These are phyloP conservation scores for Manduca sexta DNA, from an alignment of 1,140 invertebrate genomes.

Conservation along the genomic window DNA sequence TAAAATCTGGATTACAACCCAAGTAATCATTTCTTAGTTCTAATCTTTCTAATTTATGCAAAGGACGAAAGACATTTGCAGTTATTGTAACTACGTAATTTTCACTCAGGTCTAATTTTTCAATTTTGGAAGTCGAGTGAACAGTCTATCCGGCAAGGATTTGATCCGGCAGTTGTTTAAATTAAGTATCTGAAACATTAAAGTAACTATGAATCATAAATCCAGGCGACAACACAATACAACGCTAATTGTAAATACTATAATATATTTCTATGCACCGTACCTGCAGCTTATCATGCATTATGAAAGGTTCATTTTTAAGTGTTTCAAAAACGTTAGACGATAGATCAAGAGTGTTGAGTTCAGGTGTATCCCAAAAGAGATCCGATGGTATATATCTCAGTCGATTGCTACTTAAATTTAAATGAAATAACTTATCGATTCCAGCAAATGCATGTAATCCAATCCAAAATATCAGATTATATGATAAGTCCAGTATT, in stretches of 20 bases:
- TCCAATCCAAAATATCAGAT: conserved; percentile 68
- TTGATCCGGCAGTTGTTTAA: conserved; percentile 69
- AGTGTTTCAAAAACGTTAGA: conserved; percentile 61
- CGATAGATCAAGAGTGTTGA: conserved; percentile 57
- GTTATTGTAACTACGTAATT: conserved; percentile 67
- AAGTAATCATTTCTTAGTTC: conserved; percentile 63
- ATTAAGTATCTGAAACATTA: conserved; percentile 63
- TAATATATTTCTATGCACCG: not conserved
- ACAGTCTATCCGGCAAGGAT: conserved; percentile 53
- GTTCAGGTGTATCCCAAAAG: conserved; percentile 56
- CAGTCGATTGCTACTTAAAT: conserved; percentile 59
- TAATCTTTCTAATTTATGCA: conserved; percentile 58
- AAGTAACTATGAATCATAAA: too few species aligned
- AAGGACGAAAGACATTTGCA: conserved; percentile 46
- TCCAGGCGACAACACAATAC: too few species aligned
- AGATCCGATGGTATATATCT: conserved; percentile 53
- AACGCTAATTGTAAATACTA: not conserved
- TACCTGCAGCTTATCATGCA: conserved; percentile 58
- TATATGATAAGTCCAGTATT: conserved; percentile 60
- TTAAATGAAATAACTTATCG: conserved; percentile 45
- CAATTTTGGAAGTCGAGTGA: conserved; percentile 65
- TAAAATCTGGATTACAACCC: conserved; percentile 57
- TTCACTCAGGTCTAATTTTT: conserved; percentile 67
- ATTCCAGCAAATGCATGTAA: conserved; percentile 62
- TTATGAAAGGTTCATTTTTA: conserved; percentile 62